Percentiles rank a stretch among this genome's conserved stretches.
phyloP scores from a whole-genome alignment of 2,797 vertebrate species.

The Amniataba percoides region DNA sequence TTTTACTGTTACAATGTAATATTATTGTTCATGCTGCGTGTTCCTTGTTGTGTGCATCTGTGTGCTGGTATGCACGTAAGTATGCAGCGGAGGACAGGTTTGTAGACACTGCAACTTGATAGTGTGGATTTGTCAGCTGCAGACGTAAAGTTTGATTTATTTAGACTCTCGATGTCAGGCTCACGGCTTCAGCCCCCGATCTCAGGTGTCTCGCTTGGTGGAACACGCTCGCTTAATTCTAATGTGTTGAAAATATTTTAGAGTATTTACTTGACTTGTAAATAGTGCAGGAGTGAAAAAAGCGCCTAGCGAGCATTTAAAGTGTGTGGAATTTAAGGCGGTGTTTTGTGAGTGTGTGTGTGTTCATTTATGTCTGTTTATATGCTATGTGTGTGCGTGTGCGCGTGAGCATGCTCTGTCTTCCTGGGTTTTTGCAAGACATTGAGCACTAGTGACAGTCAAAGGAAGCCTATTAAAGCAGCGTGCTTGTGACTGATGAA shows the following conservation, averaged over 20 bases:
- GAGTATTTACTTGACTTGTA: conserved; percentile 65
- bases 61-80: not conserved
- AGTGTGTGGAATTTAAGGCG: conserved; percentile 38
- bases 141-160: conserved; percentile 80
- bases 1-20: not conserved
- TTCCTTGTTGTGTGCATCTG: not conserved
- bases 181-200: conserved; percentile 53
- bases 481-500: conserved; percentile 65
- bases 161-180: conserved; percentile 57
- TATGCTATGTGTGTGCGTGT: conserved; percentile 3
- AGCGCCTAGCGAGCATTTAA: conserved; percentile 38
- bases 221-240: conserved; percentile 62
- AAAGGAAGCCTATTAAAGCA: conserved; percentile 66
- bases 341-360: conserved; percentile 7
- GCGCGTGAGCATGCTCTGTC: conserved; percentile 14
- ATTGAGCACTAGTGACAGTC: conserved; percentile 69
- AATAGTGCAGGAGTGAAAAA: conserved; percentile 45
- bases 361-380: conserved; percentile 6
- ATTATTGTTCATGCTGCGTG: not conserved
- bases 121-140: conserved; percentile 71
- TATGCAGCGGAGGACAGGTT: conserved; percentile 47
- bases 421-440: conserved; percentile 38
- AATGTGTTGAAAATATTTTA: conserved; percentile 68
- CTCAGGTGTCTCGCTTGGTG: conserved; percentile 66
- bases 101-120: conserved; percentile 67